A percentile compares a stretch with the other conserved stretches of the same genome.
Evolutionary conservation across 2,888 invertebrate species (phyloP).

Genomic region (Diaperis boleti): DNA sequence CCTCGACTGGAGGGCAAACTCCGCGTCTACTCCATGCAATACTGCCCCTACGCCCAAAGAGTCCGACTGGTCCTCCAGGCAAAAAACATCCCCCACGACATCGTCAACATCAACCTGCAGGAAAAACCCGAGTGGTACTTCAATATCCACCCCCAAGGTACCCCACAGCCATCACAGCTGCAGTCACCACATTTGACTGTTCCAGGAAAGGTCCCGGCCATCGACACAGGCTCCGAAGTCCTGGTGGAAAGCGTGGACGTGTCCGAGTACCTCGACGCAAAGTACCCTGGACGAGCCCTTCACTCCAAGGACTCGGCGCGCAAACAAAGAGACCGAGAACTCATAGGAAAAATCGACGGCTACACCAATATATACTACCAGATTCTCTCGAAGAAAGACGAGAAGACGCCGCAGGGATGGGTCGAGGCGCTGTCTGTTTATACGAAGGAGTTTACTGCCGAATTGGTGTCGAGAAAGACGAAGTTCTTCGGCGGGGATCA

Average conservation of each 20-base stretch:
- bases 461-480: slow-evolving; percentile 54
- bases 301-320: slow-evolving; percentile 35
- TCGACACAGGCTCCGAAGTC: slow-evolving; percentile 64
- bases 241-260: slow-evolving; percentile 70
- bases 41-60: slow-evolving; percentile 86
- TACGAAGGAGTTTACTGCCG: slow-evolving; percentile 59
- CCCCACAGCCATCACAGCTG: too few relatives aligned
- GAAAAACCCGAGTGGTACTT: slow-evolving; percentile 86
- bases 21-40: slow-evolving; percentile 85
- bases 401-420: slow-evolving; percentile 47
- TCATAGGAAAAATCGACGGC: slow-evolving; percentile 57
- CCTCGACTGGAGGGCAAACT: slow-evolving; percentile 74
- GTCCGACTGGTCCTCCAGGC: slow-evolving; percentile 79
- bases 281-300: background rate
- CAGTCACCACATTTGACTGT: too few relatives aligned
- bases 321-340: slow-evolving; percentile 56
- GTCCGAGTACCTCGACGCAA: slow-evolving; percentile 66
- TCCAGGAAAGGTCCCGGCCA: slow-evolving; percentile 66
- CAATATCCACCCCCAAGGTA: slow-evolving; percentile 72
- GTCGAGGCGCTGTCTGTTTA: slow-evolving; percentile 53
- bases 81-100: slow-evolving; percentile 81
- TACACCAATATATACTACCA: slow-evolving; percentile 51
- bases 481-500: slow-evolving; percentile 59
- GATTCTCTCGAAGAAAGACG: slow-evolving; percentile 51
- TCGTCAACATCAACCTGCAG: slow-evolving; percentile 78